Base-by-base conservation (phyloP, 2,113 vertebrate genomes). In the Balaeniceps rex region DNA sequence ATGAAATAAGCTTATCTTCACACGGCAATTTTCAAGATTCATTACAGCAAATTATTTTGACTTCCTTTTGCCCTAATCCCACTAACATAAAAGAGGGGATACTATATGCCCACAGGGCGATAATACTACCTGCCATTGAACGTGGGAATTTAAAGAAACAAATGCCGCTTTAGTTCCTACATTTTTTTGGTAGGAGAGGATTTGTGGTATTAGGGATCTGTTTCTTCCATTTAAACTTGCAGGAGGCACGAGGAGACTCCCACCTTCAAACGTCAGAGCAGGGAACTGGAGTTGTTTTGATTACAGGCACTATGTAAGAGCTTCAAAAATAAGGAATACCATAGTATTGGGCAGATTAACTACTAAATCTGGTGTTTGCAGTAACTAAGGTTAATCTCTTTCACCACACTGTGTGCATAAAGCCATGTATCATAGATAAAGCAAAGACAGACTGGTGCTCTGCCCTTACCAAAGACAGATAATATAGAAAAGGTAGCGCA, bases 321-420 rank as follows among this genome's bases (percentile, higher is more conserved):
- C 38, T 68, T 77, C 5, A 51, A 1, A 46, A 19, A 8, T 14
- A 60, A 68, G 57, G 55, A 81, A 63, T 54, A 21, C 28, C 4
- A 1, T 31, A 8, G 26, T 63, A 74, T 33, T 63, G 26, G 70
- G 75, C 70, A 38, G 36, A 44, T 75, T 47, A 29, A 23, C 14
- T 78, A 10, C 18, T 65, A 11, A 77, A 81, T n/a, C 19, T 72
- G 87, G 2, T 69, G 12, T 83, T 84, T 60, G 12, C 25, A 33
- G 12, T 60, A 52, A n/a, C 22, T 64, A 12, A 34, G 7, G 21
- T 58, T 87, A 69, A 57, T 84, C 21, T 52, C 8, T 74, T 23
- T 7, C 19, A 23, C 22, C 28, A 10, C 0, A 0, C 19, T 19
- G 1, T 10, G 5, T 15, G 22, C 3, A 10, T 77, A 28, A 74